A percentile compares a stretch with the other conserved stretches of the same genome.
phyloP scores from a whole-genome alignment of 2,888 invertebrate species.

The Dryobotodes eremita region DNA sequence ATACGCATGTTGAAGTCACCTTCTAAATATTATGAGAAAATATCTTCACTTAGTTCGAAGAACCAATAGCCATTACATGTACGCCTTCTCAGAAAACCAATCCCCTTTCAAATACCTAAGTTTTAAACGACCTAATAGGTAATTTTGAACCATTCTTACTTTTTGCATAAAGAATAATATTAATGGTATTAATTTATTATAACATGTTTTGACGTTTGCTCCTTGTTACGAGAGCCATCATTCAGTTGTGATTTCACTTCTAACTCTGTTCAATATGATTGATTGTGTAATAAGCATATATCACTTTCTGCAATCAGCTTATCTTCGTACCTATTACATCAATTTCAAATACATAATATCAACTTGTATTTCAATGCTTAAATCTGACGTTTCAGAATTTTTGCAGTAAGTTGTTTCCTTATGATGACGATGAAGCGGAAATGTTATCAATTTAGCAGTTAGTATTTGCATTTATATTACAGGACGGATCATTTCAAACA shows the following conservation, averaged over 20 bases:
- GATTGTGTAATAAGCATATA: slow-evolving; percentile 74
- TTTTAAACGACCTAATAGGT: slow-evolving; percentile 14
- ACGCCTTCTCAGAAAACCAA: slow-evolving; percentile 55
- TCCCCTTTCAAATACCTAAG: slow-evolving; percentile 15
- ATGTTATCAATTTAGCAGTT: slow-evolving; percentile 20
- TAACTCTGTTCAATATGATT: slow-evolving; percentile 51
- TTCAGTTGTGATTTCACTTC: slow-evolving; percentile 69
- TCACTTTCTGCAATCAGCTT: slow-evolving; percentile 68
- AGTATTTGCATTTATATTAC: slow-evolving; percentile 40
- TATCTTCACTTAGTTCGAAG: not conserved
- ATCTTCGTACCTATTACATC: slow-evolving; percentile 68
- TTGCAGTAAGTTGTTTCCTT: slow-evolving; percentile 18
- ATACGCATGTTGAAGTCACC: not conserved
- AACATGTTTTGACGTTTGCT: slow-evolving; percentile 50
- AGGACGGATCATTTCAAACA: slow-evolving; percentile 20
- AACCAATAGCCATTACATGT: slow-evolving; percentile 22
- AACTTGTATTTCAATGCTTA: slow-evolving; percentile 38
- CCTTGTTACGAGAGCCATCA: slow-evolving; percentile 61
- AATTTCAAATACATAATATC: slow-evolving; percentile 66
- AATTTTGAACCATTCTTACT: slow-evolving; percentile 16
- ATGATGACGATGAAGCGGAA: slow-evolving; percentile 45
- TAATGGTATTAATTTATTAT: slow-evolving; percentile 31
- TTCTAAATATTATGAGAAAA: slow-evolving; percentile 31
- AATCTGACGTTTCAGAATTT: slow-evolving; percentile 33
- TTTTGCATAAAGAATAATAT: slow-evolving; percentile 29